Percentiles rank a stretch among this genome's conserved stretches.
phyloP scores from a whole-genome alignment of 1,140 invertebrate genomes.

The Hyposmocoma kahamanoa region DNA sequence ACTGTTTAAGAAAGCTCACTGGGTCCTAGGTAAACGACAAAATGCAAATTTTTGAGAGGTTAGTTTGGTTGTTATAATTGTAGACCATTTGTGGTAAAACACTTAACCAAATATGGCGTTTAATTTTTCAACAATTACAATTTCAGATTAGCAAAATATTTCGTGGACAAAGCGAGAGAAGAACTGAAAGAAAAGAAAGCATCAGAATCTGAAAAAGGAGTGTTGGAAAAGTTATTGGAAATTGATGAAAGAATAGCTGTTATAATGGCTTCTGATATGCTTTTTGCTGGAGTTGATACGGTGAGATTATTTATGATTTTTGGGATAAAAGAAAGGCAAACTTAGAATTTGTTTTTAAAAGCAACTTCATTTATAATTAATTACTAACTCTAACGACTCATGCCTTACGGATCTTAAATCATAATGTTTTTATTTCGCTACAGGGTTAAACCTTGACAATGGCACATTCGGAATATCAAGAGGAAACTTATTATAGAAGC shows the following conservation, averaged over 20 bases:
- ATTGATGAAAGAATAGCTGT: conserved; percentile 73
- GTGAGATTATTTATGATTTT: conserved; percentile 50
- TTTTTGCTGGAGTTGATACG: conserved; percentile 85
- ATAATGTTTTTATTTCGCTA: no score
- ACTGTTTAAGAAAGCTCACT: no score
- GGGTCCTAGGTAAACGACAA: neutral
- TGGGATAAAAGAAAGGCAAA: no score
- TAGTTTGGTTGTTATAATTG: neutral
- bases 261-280: conserved; percentile 82
- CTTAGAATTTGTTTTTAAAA: no score
- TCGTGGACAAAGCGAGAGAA: neutral
- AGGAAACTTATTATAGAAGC: no score
- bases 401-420: no score
- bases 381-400: no score
- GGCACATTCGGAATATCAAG: no score
- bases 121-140: conserved; percentile 12
- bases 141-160: conserved; percentile 7
- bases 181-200: conserved; percentile 9
- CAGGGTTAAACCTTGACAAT: no score
- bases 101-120: neutral
- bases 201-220: conserved; percentile 31
- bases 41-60: neutral
- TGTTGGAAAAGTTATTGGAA: conserved; percentile 74
- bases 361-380: no score
- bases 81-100: neutral